Base-by-base conservation (phyloP, 2,888 invertebrate species). In the Drosophila mettleri region DNA sequence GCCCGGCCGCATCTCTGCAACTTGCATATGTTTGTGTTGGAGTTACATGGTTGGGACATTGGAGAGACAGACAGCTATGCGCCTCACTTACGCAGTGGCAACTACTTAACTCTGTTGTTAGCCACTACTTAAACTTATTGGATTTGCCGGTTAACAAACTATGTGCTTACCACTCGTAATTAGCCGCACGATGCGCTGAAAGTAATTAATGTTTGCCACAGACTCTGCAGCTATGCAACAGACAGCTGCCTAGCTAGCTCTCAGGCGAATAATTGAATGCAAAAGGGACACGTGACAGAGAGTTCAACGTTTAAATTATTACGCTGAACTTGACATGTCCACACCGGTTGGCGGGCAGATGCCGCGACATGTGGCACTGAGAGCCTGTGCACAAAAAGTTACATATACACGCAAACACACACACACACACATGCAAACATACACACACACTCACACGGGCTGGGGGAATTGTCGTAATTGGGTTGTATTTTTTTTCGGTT, bases 131-230 rank as follows among this genome's bases (percentile, higher is more conserved):
- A 29, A 64, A 72, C 86, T 85, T 86, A 85, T 83, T 86, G 86
- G 79, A 83, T 86, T 85, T 83, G 70, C 83, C 69, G 85, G 85
- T 78, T 79, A 76, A 81, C 78, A 79, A 83, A 80, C 74, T 73
- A 78, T 85, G 72, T 68, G 75, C 71, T 75, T 79, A 67, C 71
- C 60, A 33, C 34, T 34, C 22, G 41, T 78, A 78, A 85, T 81
- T 77, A 84, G 78, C 66, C 62, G 57, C 54, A 36, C 60, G 71
- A 52, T 41, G 52, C 60, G 51, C 41, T 55, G 68, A 60, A 64
- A 51, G 74, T 69, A 70, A 70, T 77, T 69, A 70, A 66, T 69
- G 54, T 24, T 22, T 24, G 46, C 54, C 54, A 41, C 69, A 65
- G 43, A 43, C 46, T 34, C 46, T 57, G 18, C 33, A 67, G 66